Conservation (phyloP, 2,888 invertebrate species). For the Allacma fusca region DNA sequence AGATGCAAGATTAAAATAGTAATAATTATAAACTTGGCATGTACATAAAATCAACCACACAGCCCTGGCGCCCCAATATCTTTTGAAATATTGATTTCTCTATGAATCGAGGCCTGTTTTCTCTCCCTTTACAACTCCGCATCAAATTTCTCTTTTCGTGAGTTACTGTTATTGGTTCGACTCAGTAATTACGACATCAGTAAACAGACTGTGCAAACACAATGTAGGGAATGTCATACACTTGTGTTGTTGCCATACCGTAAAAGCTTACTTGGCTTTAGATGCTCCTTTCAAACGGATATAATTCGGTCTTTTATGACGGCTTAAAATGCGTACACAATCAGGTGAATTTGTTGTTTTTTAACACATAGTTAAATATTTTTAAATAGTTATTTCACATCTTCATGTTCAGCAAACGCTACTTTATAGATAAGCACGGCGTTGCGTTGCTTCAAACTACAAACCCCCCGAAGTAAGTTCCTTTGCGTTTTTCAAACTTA, state of each 20-base stretch:
- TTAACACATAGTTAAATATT: background rate
- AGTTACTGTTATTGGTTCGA: background rate
- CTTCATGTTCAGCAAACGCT: background rate
- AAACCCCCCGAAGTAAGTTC: slow-evolving; percentile 9
- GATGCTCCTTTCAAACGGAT: background rate
- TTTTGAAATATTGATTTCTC: background rate
- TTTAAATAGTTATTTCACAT: no score
- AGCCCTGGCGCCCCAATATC: background rate
- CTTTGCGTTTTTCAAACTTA: background rate
- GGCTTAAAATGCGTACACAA: slow-evolving; percentile 7
- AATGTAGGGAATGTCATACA: background rate
- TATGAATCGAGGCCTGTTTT: background rate
- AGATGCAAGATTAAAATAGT: slow-evolving; percentile 1
- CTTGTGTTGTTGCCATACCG: background rate
- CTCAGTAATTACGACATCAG: background rate
- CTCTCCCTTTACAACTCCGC: background rate
- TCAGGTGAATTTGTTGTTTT: background rate
- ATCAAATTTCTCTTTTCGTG: background rate
- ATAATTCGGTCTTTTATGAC: slow-evolving; percentile 11
- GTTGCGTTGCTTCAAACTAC: background rate
- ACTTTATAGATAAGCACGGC: background rate
- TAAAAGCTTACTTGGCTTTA: background rate
- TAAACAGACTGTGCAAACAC: background rate
- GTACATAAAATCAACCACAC: slow-evolving; percentile 18
- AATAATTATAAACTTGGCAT: slow-evolving; percentile 15